A percentile compares a stretch with the other conserved stretches of the same genome.
Evolutionary conservation across 1,140 invertebrate species (phyloP).

Genomic region (Euura saliciscinereae): DNA sequence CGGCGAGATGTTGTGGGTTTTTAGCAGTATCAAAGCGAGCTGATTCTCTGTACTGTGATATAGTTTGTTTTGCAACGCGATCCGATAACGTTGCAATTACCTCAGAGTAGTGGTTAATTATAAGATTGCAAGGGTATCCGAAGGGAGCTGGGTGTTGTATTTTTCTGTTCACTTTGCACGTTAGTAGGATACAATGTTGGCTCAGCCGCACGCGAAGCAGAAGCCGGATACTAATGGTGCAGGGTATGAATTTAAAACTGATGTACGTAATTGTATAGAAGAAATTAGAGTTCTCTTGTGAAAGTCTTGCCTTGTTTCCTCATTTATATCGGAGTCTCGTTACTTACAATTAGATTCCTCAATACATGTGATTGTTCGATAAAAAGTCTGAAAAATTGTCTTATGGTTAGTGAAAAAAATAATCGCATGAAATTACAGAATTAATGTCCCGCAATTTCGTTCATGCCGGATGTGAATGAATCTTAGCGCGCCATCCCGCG

Average conservation of each 20-base stretch:
- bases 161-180: background rate
- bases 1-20: conserved; percentile 4
- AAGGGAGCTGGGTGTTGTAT: background rate
- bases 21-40: background rate
- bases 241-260: background rate
- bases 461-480: too few relatives aligned
- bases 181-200: background rate
- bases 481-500: too few relatives aligned
- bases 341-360: too few relatives aligned
- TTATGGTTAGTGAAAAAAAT: too few relatives aligned
- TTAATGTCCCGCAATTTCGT: too few relatives aligned
- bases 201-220: background rate
- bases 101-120: background rate
- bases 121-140: background rate
- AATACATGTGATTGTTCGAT: too few relatives aligned
- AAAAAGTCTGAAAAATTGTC: too few relatives aligned
- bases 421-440: too few relatives aligned
- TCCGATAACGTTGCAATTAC: background rate
- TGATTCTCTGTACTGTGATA: background rate
- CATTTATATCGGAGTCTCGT: too few relatives aligned
- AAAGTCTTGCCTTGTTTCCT: too few relatives aligned
- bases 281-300: too few relatives aligned
- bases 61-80: background rate
- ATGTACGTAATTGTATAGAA: too few relatives aligned
- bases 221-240: background rate